phyloP scores from a whole-genome alignment of 2,888 invertebrate genomes.

The Aplocera efformata region DNA sequence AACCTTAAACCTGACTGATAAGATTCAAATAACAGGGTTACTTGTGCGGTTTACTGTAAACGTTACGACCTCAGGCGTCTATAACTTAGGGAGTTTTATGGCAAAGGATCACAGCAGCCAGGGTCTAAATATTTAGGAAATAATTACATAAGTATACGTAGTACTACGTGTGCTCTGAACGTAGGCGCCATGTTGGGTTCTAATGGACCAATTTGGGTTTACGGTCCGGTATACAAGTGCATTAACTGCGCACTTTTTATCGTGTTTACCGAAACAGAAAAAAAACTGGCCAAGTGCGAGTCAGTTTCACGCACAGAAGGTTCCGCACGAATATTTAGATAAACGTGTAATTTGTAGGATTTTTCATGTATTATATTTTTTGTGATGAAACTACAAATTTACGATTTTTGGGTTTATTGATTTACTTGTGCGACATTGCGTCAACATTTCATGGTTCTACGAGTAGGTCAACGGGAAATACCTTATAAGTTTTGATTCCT shows the following conservation, averaged over 20 bases:
- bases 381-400: no score
- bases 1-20: conserved; percentile 12
- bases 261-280: conserved; percentile 1
- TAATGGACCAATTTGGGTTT: conserved; percentile 20
- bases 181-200: conserved; percentile 19
- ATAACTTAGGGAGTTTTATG: conserved; percentile 59
- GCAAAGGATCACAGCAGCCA: conserved; percentile 38
- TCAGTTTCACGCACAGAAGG: no score
- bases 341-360: no score
- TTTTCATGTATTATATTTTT: no score
- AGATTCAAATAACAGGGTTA: conserved; percentile 10
- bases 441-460: no score
- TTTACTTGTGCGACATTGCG: no score
- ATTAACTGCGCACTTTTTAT: conserved; percentile 3
- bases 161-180: conserved; percentile 19
- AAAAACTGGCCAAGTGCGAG: no score
- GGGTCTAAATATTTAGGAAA: conserved; percentile 61
- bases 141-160: conserved; percentile 51
- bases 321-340: no score
- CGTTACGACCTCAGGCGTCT: conserved; percentile 43
- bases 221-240: conserved; percentile 4
- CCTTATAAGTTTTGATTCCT: no score
- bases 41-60: conserved; percentile 25
- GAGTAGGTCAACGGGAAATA: no score
- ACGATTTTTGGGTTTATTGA: no score